Percentiles rank a stretch among this genome's conserved stretches.
These are phyloP conservation scores for Ptychochromis oligacanthus DNA, from an alignment of 2,113 vertebrate species.

Conservation along the genomic window DNA sequence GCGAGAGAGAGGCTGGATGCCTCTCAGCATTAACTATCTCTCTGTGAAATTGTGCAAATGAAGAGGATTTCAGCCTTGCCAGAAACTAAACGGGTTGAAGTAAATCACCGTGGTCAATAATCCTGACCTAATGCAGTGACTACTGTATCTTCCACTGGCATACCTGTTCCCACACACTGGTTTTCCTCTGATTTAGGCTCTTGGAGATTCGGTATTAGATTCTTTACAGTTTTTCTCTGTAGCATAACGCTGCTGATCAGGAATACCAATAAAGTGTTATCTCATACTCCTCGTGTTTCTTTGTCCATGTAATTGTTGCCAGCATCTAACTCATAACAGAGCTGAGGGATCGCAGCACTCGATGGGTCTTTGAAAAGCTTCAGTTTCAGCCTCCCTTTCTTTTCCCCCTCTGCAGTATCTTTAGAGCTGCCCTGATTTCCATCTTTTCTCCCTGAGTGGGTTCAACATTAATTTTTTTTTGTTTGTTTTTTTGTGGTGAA, in stretches of 20 bases:
- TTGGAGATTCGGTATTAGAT: conserved; percentile 10
- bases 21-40: conserved; percentile 50
- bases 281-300: neutral
- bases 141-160: conserved; percentile 15
- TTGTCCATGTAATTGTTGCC: conserved; percentile 46
- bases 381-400: neutral
- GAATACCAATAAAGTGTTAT: conserved; percentile 44
- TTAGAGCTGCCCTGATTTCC: conserved; percentile 59
- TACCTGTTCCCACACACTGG: conserved; percentile 20
- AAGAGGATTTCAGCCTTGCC: conserved; percentile 54
- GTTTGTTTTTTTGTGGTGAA: conserved; percentile 56
- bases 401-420: conserved; percentile 26
- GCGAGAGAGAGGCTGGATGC: conserved; percentile 25
- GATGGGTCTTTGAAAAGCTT: conserved; percentile 17
- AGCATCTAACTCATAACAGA: conserved; percentile 26
- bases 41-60: conserved; percentile 63
- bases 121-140: conserved; percentile 42
- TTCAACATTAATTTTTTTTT: conserved; percentile 52
- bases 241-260: conserved; percentile 29
- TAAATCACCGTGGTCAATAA: conserved; percentile 60
- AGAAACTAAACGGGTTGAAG: conserved; percentile 52
- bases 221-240: neutral
- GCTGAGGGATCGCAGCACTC: conserved; percentile 20
- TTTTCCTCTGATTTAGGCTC: conserved; percentile 16
- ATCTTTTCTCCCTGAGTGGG: conserved; percentile 51